Conservation (phyloP, 1,140 invertebrate species). For the Dolichoris vasculosae region DNA sequence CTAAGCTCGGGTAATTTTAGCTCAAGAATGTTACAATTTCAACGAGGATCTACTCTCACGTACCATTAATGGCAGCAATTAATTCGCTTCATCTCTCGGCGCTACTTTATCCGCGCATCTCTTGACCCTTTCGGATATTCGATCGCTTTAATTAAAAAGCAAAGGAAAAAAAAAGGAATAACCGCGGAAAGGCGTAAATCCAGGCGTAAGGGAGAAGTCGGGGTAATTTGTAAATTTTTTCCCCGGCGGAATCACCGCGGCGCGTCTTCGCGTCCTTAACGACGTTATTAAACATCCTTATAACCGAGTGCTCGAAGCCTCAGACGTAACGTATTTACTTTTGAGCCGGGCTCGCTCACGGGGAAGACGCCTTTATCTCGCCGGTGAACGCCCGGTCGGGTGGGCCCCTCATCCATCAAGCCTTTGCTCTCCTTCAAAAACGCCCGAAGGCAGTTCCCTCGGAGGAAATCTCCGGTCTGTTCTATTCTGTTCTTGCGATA, state of each 20-base stretch:
- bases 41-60: not conserved
- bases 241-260: slow-evolving; percentile 11
- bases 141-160: not conserved
- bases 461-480: not conserved
- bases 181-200: not conserved
- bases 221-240: slow-evolving; percentile 29
- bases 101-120: not conserved
- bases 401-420: slow-evolving; percentile 50
- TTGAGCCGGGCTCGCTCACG: slow-evolving; percentile 39
- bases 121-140: not conserved
- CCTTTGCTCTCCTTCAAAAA: slow-evolving; percentile 12
- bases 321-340: slow-evolving; percentile 52
- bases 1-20: not conserved
- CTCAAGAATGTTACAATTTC: slow-evolving; percentile 8
- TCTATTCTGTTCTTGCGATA: not conserved
- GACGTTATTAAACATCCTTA: slow-evolving; percentile 50
- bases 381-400: not conserved
- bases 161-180: slow-evolving; percentile 8
- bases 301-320: not conserved
- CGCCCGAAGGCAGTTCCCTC: slow-evolving; percentile 13
- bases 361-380: slow-evolving; percentile 43
- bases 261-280: slow-evolving; percentile 32
- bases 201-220: not conserved
- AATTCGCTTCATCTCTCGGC: not conserved
- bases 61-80: slow-evolving; percentile 5